Conservation (phyloP, 2,113 vertebrate genomes). For the Mastomys coucha region DNA sequence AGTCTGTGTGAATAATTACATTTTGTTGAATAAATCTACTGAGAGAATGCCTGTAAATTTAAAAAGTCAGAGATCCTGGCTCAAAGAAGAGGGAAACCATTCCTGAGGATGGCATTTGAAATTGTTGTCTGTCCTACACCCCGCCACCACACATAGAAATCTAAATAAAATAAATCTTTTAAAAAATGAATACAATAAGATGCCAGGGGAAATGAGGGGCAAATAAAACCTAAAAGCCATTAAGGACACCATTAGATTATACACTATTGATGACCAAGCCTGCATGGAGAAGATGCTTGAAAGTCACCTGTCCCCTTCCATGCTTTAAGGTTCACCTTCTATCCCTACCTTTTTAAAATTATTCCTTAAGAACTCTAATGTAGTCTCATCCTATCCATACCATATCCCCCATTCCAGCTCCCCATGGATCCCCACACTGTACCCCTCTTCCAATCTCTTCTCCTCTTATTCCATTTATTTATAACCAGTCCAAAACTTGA, state of each 20-base stretch:
- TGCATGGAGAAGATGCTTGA: not conserved
- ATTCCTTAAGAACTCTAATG: not conserved
- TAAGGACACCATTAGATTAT: no score
- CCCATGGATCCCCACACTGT: not conserved
- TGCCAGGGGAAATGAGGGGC: not conserved
- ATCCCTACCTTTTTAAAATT: accelerated
- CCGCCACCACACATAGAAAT: not conserved
- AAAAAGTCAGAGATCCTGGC: not conserved
- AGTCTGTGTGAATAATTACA: not conserved
- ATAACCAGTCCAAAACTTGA: not conserved
- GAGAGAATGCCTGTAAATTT: not conserved
- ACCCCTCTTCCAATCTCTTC: not conserved
- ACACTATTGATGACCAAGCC: not conserved
- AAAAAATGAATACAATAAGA: not conserved
- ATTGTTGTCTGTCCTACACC: not conserved
- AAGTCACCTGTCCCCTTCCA: not conserved
- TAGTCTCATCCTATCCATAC: not conserved
- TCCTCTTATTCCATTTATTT: not conserved
- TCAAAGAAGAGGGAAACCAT: not conserved
- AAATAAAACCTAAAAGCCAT: not conserved
- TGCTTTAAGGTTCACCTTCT: accelerated
- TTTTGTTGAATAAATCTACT: not conserved
- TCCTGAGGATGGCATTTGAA: not conserved
- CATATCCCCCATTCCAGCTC: not conserved
- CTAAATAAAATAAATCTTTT: not conserved